A percentile compares a stretch with the other conserved stretches of the same genome.
phyloP scores from a whole-genome alignment of 92 coral and sea anemone species.

The Epizoanthus illoricatus region DNA sequence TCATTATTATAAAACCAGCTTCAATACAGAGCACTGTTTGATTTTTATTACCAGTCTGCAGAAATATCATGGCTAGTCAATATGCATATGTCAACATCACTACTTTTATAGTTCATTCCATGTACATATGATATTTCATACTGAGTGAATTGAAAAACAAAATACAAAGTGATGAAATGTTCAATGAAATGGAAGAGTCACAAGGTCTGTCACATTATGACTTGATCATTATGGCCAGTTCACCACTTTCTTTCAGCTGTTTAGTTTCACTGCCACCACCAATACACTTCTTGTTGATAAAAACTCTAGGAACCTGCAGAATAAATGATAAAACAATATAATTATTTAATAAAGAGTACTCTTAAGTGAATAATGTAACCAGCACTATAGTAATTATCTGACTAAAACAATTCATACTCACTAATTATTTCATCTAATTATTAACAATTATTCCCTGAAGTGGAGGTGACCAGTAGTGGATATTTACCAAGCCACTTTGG shows the following conservation, averaged over 20 bases:
- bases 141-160: not conserved
- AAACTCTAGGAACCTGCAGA: constrained; percentile 84
- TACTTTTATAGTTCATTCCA: too few relatives aligned
- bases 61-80: too few relatives aligned
- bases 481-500: too few relatives aligned
- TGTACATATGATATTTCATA: too few relatives aligned
- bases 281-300: constrained; percentile 72
- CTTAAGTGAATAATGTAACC: not conserved
- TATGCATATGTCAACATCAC: too few relatives aligned
- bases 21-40: too few relatives aligned
- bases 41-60: too few relatives aligned
- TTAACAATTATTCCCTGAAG: too few relatives aligned
- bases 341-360: not conserved
- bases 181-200: not conserved
- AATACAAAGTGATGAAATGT: not conserved
- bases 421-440: too few relatives aligned
- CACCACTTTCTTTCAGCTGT: constrained; percentile 63
- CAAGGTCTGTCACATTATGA: not conserved
- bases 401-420: not conserved
- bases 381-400: not conserved
- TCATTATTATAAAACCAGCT: too few relatives aligned
- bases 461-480: too few relatives aligned
- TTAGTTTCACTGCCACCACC: constrained; percentile 79
- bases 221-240: constrained; percentile 54
- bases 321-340: not conserved